These are phyloP conservation scores for Conger conger DNA, from an alignment of 2,113 vertebrate species.

Conservation along the genomic window DNA sequence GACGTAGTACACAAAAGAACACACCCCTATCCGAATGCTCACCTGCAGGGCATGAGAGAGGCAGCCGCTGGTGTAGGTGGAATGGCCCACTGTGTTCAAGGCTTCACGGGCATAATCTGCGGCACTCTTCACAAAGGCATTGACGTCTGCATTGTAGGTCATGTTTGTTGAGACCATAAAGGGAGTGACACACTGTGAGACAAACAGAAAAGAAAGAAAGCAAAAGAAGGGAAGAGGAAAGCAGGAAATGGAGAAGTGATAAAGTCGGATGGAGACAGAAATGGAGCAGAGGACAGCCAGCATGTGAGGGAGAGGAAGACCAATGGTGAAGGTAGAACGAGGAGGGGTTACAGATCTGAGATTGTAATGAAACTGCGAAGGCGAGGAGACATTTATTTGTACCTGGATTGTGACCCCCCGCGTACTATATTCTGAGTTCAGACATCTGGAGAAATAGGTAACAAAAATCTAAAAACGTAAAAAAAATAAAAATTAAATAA, in stretches of 20 bases:
- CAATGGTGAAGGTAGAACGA: not conserved
- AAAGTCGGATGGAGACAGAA: slow-evolving; percentile 4
- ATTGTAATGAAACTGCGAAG: not conserved
- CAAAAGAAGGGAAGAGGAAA: no score
- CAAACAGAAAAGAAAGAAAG: not conserved
- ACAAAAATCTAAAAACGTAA: slow-evolving; percentile 68
- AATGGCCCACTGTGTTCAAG: slow-evolving; percentile 73
- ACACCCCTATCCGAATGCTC: slow-evolving; percentile 14
- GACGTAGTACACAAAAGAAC: not conserved
- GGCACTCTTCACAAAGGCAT: slow-evolving; percentile 52
- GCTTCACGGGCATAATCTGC: slow-evolving; percentile 60
- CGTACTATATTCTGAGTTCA: slow-evolving; percentile 68
- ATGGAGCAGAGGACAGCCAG: not conserved
- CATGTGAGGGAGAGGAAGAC: not conserved
- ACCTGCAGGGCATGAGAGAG: slow-evolving; percentile 72
- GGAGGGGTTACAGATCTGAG: no score
- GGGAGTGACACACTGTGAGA: slow-evolving; percentile 67
- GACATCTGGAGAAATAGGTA: slow-evolving; percentile 65
- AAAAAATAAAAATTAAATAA: no score
- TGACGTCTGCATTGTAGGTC: slow-evolving; percentile 40
- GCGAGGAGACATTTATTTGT: slow-evolving; percentile 16
- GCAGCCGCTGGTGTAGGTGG: slow-evolving; percentile 66
- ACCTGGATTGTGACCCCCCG: slow-evolving; percentile 75
- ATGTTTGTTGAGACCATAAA: slow-evolving; percentile 70
- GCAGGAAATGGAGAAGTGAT: no score